Evolutionary conservation across 2,888 invertebrate genomes (phyloP).

Genomic region (Amphipoea oculea): DNA sequence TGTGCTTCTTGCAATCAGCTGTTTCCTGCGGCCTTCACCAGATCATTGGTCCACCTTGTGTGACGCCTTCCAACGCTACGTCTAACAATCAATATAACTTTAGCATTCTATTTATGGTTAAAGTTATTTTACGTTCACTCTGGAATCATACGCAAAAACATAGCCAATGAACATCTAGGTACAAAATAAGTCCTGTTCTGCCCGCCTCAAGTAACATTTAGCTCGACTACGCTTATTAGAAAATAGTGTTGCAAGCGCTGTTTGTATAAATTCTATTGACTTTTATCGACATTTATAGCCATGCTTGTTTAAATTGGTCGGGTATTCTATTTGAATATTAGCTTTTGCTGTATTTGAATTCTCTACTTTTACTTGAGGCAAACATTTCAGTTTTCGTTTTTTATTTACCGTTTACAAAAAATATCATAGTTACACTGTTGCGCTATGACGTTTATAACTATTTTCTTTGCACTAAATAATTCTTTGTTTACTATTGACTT

Average conservation of each 20-base stretch:
- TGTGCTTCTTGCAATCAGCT: too few species aligned
- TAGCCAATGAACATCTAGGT: neutral
- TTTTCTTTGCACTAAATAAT: neutral
- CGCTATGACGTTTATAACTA: neutral
- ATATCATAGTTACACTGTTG: neutral
- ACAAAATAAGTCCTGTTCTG: conserved; percentile 5
- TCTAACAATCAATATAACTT: neutral
- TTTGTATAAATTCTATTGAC: conserved; percentile 38
- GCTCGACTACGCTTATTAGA: conserved; percentile 33
- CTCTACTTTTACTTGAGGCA: neutral
- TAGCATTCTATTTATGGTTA: neutral
- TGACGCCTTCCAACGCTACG: too few species aligned
- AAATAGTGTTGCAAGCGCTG: conserved; percentile 28
- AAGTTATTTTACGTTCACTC: neutral
- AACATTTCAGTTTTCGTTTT: neutral
- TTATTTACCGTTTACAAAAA: neutral
- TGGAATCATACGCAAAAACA: neutral
- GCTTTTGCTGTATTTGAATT: conserved; percentile 12
- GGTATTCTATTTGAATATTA: conserved; percentile 31
- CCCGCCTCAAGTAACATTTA: conserved; percentile 25
- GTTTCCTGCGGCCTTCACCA: too few species aligned
- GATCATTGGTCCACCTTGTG: too few species aligned
- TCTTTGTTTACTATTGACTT: neutral
- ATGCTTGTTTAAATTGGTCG: conserved; percentile 24
- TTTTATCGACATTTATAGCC: conserved; percentile 35